phyloP scores from a whole-genome alignment of 2,888 invertebrate species.

The Drosophila infuscata region DNA sequence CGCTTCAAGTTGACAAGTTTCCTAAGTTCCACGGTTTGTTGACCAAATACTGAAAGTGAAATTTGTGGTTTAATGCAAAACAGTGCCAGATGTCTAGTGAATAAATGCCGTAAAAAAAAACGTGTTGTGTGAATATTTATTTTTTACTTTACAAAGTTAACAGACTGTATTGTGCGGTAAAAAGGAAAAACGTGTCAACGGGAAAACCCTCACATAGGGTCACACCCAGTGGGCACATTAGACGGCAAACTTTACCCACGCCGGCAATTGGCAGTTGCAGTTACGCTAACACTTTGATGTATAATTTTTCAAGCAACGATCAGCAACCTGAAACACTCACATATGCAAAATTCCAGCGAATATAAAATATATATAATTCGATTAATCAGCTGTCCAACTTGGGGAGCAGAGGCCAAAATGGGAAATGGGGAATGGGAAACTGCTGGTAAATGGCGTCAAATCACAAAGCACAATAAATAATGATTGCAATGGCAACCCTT shows the following conservation, averaged over 20 bases:
- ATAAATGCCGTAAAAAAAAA: background rate
- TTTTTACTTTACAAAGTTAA: conserved; percentile 1
- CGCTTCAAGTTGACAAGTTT: background rate
- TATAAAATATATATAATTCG: conserved; percentile 58
- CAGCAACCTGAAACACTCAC: background rate
- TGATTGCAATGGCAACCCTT: conserved; percentile 62
- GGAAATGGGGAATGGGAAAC: background rate
- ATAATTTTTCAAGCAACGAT: conserved; percentile 39
- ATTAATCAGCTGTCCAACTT: conserved; percentile 63
- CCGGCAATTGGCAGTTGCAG: conserved; percentile 42
- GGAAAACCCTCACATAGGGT: background rate
- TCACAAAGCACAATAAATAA: conserved; percentile 81
- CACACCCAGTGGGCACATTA: conserved; percentile 10
- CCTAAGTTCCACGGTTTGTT: too few relatives aligned
- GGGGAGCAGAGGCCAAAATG: background rate
- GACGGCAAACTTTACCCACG: conserved; percentile 14
- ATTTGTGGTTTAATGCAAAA: background rate
- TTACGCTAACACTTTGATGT: conserved; percentile 24
- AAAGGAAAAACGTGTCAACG: conserved; percentile 46
- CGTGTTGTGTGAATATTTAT: background rate
- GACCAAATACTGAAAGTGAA: background rate
- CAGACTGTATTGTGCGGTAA: conserved; percentile 32
- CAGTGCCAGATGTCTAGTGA: too few relatives aligned
- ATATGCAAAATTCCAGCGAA: conserved; percentile 48
- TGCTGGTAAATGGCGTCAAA: conserved; percentile 69